A percentile compares a stretch with the other conserved stretches of the same genome.
phyloP scores from a whole-genome alignment of 2,113 vertebrate species.

The Crotalus tigris region DNA sequence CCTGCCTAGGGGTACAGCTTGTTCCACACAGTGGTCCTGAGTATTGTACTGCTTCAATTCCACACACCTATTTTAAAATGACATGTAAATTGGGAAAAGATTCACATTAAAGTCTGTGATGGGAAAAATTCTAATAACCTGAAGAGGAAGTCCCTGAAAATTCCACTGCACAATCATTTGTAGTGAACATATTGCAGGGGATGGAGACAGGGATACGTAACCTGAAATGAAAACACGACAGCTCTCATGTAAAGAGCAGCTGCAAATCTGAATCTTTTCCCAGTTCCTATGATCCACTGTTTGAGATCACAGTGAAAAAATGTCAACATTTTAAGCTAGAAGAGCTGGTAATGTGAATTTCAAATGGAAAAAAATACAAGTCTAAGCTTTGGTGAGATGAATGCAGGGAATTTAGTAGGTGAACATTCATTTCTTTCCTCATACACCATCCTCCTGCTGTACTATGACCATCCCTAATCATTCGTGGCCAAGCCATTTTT shows the following conservation, averaged over 20 bases:
- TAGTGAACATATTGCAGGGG: slow-evolving; percentile 20
- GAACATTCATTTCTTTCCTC: slow-evolving; percentile 29
- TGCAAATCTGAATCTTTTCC: neutral
- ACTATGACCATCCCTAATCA: slow-evolving; percentile 30
- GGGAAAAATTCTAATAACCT: neutral
- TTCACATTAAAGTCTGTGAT: neutral
- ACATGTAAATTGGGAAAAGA: neutral
- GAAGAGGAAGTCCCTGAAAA: slow-evolving; percentile 27
- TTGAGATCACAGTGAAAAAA: neutral
- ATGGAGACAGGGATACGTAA: neutral
- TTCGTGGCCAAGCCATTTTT: slow-evolving; percentile 46
- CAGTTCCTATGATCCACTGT: neutral
- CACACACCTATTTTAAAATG: too few species aligned
- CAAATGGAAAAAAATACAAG: neutral
- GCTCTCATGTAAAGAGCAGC: neutral
- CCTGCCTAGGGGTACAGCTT: too few species aligned
- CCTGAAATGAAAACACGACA: neutral
- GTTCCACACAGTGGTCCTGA: neutral
- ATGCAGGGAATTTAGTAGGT: slow-evolving; percentile 21
- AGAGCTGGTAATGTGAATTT: slow-evolving; percentile 13
- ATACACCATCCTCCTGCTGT: slow-evolving; percentile 43
- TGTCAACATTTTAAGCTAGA: slow-evolving; percentile 1
- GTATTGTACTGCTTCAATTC: neutral
- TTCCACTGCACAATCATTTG: neutral
- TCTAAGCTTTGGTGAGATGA: slow-evolving; percentile 26